Conservation (phyloP, 2,113 vertebrate genomes). For the Sarotherodon lohbergeri region DNA sequence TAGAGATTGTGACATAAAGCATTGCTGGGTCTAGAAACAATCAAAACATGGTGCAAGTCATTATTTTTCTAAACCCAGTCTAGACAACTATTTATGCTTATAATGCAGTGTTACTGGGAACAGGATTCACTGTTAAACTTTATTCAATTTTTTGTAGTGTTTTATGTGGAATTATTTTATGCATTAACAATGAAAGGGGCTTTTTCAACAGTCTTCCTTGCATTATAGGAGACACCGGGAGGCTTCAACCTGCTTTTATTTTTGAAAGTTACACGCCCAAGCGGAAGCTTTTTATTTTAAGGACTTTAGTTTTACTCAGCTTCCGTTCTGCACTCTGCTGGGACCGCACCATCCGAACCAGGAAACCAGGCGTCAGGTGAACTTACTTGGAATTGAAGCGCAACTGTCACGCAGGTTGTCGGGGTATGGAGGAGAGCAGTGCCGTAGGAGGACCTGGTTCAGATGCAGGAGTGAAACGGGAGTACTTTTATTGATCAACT, state of each 20-base stretch:
- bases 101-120: fast-evolving
- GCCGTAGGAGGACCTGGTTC: not conserved
- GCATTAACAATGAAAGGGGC: not conserved
- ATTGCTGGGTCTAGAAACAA: not conserved
- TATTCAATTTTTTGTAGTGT: not conserved
- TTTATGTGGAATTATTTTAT: not conserved
- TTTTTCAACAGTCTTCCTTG: not conserved
- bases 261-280: slow-evolving; percentile 27
- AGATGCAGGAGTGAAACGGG: not conserved
- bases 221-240: not conserved
- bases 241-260: not conserved
- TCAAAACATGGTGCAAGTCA: not conserved
- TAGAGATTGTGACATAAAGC: not conserved
- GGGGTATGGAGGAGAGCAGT: not conserved
- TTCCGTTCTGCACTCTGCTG: not conserved
- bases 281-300: not conserved
- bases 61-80: not conserved
- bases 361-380: not conserved
- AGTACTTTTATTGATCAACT: not conserved
- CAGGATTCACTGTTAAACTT: not conserved
- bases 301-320: not conserved
- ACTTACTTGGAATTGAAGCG: too few relatives aligned
- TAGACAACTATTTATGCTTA: not conserved
- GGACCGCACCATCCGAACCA: not conserved
- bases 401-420: not conserved